Conservation (phyloP, 2,113 vertebrate genomes). For the Gorsachius goisagi region DNA sequence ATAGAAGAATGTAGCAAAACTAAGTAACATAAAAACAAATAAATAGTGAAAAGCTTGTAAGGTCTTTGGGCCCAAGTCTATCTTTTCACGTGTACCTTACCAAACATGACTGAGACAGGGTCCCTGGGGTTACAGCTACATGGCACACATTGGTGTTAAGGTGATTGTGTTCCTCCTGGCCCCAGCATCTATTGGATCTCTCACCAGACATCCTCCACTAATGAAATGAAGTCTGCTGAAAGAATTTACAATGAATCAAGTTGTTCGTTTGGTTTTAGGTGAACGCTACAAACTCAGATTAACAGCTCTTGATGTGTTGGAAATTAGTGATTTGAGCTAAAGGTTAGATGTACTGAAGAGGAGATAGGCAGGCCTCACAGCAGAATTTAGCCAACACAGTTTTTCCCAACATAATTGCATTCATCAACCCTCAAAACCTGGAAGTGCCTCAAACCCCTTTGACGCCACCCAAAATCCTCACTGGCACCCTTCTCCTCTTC, state of each 20-base stretch:
- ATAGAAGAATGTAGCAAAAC: neutral
- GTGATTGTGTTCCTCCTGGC: neutral
- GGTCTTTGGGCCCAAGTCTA: neutral
- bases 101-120: accelerated
- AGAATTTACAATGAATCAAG: neutral
- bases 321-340: neutral
- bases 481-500: neutral
- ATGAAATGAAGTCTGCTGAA: neutral
- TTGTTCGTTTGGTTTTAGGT: neutral
- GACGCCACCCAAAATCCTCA: neutral
- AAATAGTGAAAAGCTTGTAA: neutral
- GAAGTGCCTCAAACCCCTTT: neutral
- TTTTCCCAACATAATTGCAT: neutral
- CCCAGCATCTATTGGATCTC: neutral
- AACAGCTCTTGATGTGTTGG: neutral
- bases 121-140: neutral
- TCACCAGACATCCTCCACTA: neutral
- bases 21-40: neutral
- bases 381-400: neutral
- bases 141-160: neutral
- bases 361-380: neutral
- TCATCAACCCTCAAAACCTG: neutral
- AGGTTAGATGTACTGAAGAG: neutral
- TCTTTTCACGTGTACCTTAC: neutral
- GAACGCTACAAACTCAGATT: neutral